Conservation (phyloP, 2,797 vertebrate genomes). For the Rhadinocentrus ornatus region DNA sequence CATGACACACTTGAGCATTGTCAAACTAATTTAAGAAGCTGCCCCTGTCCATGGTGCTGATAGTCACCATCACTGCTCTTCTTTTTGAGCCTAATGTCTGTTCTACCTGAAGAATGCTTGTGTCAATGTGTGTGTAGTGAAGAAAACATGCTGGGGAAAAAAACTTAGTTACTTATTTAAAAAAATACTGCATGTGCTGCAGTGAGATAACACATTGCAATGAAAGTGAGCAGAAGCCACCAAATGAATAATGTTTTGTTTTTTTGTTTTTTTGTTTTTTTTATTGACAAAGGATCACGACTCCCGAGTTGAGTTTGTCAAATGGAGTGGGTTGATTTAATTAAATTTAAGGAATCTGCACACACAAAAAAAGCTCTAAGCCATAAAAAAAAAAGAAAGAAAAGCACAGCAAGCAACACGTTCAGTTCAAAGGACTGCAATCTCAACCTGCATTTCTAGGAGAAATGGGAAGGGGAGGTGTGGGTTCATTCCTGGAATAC, state of each 20-base stretch:
- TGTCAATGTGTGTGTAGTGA: background rate
- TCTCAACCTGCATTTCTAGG: conserved; percentile 22
- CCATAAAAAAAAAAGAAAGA: background rate
- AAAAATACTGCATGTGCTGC: background rate
- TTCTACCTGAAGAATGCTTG: background rate
- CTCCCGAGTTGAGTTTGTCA: conserved; percentile 7
- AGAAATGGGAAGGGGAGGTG: conserved; percentile 5
- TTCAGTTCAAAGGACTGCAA: conserved; percentile 30
- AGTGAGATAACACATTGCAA: conserved; percentile 17
- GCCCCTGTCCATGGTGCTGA: conserved; percentile 85
- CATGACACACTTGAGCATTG: conserved; percentile 9
- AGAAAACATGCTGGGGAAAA: background rate
- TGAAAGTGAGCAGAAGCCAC: conserved; percentile 17
- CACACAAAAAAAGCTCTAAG: background rate
- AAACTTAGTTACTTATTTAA: background rate
- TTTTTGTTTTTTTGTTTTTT: no score
- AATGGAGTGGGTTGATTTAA: conserved; percentile 1
- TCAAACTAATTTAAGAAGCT: conserved; percentile 31
- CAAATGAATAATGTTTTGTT: background rate
- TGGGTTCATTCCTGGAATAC: background rate
- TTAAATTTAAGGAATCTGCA: conserved; percentile 16
- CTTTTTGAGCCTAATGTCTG: conserved; percentile 4
- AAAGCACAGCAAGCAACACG: conserved; percentile 24
- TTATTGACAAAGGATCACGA: background rate
- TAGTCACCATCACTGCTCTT: conserved; percentile 32